phyloP scores from a whole-genome alignment of 2,888 invertebrate species.

The Oscheius sp. region DNA sequence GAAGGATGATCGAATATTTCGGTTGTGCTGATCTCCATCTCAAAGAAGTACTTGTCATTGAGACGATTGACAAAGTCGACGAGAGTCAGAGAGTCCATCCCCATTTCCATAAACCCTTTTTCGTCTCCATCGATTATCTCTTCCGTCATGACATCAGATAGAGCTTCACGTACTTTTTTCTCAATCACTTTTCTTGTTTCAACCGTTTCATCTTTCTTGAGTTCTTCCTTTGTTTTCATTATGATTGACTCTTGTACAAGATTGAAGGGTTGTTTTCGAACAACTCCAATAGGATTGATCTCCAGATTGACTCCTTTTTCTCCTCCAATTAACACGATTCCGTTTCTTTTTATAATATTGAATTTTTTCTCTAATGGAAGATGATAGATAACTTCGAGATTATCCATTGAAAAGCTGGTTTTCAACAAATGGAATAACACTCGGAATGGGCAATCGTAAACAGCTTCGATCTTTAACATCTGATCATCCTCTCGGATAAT shows the following conservation, averaged over 20 bases:
- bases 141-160: slow-evolving; percentile 24
- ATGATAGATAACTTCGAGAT: neutral
- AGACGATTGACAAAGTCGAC: slow-evolving; percentile 62
- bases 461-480: neutral
- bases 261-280: no score
- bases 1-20: slow-evolving; percentile 57
- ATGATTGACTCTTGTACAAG: no score
- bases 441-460: slow-evolving; percentile 8
- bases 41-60: slow-evolving; percentile 46
- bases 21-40: slow-evolving; percentile 43
- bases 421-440: neutral
- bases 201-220: neutral
- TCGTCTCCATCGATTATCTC: slow-evolving; percentile 17
- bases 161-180: no score
- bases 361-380: slow-evolving; percentile 12
- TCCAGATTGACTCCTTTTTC: neutral
- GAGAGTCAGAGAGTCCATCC: slow-evolving; percentile 63
- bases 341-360: neutral
- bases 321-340: neutral
- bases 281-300: neutral
- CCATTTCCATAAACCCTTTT: slow-evolving; percentile 58
- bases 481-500: neutral
- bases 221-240: neutral
- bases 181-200: no score
- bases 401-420: neutral